Conservation (phyloP, 2,113 vertebrate species). For the Carassius carassius region DNA sequence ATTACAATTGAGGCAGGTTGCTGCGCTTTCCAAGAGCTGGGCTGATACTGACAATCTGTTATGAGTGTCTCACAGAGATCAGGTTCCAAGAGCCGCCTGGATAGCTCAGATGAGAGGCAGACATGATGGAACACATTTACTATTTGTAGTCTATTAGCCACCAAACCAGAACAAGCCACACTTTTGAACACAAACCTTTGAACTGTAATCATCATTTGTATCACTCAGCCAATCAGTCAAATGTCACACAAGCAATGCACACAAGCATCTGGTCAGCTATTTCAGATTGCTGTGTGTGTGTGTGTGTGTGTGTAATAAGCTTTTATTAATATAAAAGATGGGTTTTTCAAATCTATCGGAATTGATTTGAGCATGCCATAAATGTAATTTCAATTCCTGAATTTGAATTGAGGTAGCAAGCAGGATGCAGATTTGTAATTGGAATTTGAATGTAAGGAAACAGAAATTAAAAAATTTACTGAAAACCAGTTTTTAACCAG, state of each 20-base stretch:
- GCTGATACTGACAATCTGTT: slow-evolving; percentile 65
- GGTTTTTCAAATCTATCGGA: neutral
- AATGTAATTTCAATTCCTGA: neutral
- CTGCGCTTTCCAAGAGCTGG: slow-evolving; percentile 59
- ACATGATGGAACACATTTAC: slow-evolving; percentile 57
- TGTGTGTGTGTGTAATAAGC: neutral
- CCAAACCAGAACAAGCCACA: slow-evolving; percentile 22
- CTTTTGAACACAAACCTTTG: neutral
- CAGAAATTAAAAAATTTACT: neutral
- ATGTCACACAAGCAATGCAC: neutral
- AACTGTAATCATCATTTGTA: neutral
- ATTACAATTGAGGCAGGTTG: slow-evolving; percentile 69
- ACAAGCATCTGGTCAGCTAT: neutral
- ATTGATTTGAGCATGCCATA: neutral
- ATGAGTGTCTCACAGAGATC: slow-evolving; percentile 77
- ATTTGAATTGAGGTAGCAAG: neutral
- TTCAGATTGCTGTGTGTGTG: neutral
- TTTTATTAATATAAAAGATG: no score
- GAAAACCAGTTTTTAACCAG: no score
- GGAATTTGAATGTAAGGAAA: neutral
- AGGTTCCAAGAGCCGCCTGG: slow-evolving; percentile 60
- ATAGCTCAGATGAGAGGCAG: slow-evolving; percentile 40
- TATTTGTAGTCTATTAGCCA: slow-evolving; percentile 42
- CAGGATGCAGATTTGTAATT: neutral
- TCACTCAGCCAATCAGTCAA: neutral